phyloP scores from a whole-genome alignment of 2,888 invertebrate genomes.

The Myopa tessellatipennis region DNA sequence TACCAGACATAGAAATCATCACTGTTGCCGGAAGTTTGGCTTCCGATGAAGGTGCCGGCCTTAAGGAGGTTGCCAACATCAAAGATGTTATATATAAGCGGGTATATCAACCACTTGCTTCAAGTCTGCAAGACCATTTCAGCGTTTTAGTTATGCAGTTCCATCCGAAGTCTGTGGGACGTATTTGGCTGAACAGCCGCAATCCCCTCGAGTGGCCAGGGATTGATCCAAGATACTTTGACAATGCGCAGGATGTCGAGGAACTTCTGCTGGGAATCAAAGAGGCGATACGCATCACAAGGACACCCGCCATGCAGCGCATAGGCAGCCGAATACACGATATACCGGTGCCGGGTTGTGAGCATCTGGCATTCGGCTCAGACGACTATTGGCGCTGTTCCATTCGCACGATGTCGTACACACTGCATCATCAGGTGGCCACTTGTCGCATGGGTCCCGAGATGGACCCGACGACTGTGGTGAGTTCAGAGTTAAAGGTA shows the following conservation, averaged over 20 bases:
- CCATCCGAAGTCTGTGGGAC: conserved; percentile 80
- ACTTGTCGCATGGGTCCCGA: conserved; percentile 78
- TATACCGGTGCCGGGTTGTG: conserved; percentile 70
- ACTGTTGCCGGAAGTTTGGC: conserved; percentile 74
- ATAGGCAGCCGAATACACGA: conserved; percentile 71
- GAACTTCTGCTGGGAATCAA: conserved; percentile 73
- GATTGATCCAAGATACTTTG: conserved; percentile 73
- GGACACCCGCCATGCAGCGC: conserved; percentile 72
- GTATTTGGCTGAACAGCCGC: conserved; percentile 75
- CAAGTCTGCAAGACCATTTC: conserved; percentile 70
- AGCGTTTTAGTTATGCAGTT: conserved; percentile 77
- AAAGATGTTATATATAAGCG: conserved; percentile 71
- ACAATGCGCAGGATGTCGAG: conserved; percentile 68
- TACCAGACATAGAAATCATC: conserved; percentile 77
- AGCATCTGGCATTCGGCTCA: conserved; percentile 68
- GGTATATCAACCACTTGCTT: conserved; percentile 71
- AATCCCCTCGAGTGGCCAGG: conserved; percentile 73
- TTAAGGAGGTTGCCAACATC: conserved; percentile 72
- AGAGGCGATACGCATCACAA: conserved; percentile 70
- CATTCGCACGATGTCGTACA: conserved; percentile 71
- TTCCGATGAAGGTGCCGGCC: conserved; percentile 72
- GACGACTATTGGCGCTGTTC: conserved; percentile 79
- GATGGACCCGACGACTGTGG: conserved; percentile 73
- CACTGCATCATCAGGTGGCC: conserved; percentile 74
- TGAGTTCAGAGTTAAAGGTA: conserved; percentile 73